Conservation (phyloP, 2,797 vertebrate species). For the Macropus fuliginosus region DNA sequence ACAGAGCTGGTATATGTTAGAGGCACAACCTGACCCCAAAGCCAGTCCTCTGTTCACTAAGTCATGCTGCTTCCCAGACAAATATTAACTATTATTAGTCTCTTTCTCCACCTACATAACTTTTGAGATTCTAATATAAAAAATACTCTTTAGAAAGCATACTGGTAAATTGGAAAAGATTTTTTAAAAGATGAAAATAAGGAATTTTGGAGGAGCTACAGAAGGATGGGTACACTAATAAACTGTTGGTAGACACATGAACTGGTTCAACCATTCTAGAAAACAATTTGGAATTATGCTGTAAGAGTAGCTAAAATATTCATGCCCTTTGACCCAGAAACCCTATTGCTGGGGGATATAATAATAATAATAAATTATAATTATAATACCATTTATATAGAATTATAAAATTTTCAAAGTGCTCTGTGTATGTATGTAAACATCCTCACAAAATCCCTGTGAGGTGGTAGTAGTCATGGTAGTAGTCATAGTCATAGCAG, state of each 20-base stretch:
- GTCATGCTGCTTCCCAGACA: not conserved
- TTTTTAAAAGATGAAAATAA: not conserved
- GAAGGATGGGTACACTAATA: not conserved
- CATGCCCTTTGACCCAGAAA: not conserved
- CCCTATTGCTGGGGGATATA: not conserved
- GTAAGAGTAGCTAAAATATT: not conserved
- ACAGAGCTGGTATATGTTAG: too few relatives aligned
- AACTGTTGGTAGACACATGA: not conserved
- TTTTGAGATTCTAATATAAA: not conserved
- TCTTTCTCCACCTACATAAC: not conserved
- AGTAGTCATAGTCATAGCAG: too few relatives aligned
- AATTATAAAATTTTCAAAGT: not conserved
- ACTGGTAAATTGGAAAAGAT: not conserved
- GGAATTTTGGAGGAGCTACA: not conserved
- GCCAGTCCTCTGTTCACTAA: not conserved
- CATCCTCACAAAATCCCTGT: too few relatives aligned
- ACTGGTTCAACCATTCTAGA: not conserved
- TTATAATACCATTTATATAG: not conserved
- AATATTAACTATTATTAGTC: not conserved
- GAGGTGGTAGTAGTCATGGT: too few relatives aligned
- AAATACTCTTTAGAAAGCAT: not conserved
- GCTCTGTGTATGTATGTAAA: too few relatives aligned
- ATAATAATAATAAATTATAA: not conserved
- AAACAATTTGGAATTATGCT: not conserved
- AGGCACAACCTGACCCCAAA: not conserved